phyloP scores from a whole-genome alignment of 1,140 invertebrate species.

The Drosophila busckii region DNA sequence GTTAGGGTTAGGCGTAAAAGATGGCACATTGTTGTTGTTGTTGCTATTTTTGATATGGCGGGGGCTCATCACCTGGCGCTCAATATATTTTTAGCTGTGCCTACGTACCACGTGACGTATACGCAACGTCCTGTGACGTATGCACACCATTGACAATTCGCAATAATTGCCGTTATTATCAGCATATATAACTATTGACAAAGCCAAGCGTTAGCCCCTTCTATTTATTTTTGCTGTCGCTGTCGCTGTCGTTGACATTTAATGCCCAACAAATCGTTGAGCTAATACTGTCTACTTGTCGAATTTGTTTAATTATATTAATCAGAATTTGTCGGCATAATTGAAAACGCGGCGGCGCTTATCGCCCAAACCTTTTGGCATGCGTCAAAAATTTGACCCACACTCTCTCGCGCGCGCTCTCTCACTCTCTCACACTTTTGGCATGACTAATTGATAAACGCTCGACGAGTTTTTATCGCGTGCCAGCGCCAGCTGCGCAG shows the following conservation, averaged over 20 bases:
- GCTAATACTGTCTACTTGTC: conserved; percentile 28
- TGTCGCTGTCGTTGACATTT: conserved; percentile 17
- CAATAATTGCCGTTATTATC: conserved; percentile 52
- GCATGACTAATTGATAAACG: conserved; percentile 32
- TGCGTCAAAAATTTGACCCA: too few species aligned
- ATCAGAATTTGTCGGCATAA: conserved; percentile 28
- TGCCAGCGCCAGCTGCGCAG: conserved; percentile 32
- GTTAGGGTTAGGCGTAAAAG: neutral
- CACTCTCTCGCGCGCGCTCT: neutral
- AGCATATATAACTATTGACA: neutral
- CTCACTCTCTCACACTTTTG: neutral
- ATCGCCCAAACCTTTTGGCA: too few species aligned
- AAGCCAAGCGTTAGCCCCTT: conserved; percentile 3
- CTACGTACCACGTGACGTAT: conserved; percentile 46
- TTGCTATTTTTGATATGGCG: neutral
- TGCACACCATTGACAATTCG: conserved; percentile 42
- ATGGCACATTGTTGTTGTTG: neutral
- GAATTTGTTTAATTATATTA: conserved; percentile 35
- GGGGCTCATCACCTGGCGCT: conserved; percentile 18
- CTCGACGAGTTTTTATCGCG: conserved; percentile 53
- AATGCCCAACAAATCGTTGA: conserved; percentile 40
- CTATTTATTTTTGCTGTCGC: neutral
- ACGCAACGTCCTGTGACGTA: conserved; percentile 51
- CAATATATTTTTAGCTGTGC: conserved; percentile 22
- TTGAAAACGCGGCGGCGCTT: conserved; percentile 30